Evolutionary conservation across 2,113 vertebrate genomes (phyloP).

Genomic region (Clupea harengus): DNA sequence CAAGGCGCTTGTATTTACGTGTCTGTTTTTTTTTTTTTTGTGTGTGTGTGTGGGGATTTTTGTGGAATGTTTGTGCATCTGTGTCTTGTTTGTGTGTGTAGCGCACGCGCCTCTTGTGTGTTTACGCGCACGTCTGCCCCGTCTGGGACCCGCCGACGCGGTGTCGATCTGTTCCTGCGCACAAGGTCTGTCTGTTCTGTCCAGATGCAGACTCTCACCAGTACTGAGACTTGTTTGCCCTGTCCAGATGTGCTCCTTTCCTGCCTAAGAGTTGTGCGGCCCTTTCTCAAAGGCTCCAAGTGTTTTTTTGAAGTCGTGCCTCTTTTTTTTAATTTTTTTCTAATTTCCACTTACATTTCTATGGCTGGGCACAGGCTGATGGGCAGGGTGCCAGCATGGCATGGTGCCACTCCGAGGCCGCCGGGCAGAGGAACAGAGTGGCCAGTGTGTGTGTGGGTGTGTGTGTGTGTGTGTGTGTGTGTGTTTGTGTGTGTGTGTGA

Average conservation of each 20-base stretch:
- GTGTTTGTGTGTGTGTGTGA: not conserved
- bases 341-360: not conserved
- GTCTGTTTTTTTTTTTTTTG: not conserved
- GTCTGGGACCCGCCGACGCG: no score
- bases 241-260: not conserved
- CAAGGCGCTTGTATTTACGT: not conserved
- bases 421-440: not conserved
- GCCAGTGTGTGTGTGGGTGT: not conserved
- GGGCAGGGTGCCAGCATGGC: not conserved
- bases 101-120: no score
- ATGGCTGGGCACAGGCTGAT: constrained; percentile 8
- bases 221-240: not conserved
- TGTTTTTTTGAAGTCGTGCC: not conserved
- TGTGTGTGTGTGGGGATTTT: not conserved
- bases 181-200: not conserved
- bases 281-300: not conserved
- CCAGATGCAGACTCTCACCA: not conserved
- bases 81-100: not conserved
- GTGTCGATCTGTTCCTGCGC: not conserved
- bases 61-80: not conserved
- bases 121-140: no score
- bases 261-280: not conserved
- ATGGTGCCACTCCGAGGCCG: not conserved
- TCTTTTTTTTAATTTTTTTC: not conserved
- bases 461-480: not conserved